These are phyloP conservation scores for Cephus pygmeus DNA, from an alignment of 2,888 invertebrate species.

Conservation along the genomic window DNA sequence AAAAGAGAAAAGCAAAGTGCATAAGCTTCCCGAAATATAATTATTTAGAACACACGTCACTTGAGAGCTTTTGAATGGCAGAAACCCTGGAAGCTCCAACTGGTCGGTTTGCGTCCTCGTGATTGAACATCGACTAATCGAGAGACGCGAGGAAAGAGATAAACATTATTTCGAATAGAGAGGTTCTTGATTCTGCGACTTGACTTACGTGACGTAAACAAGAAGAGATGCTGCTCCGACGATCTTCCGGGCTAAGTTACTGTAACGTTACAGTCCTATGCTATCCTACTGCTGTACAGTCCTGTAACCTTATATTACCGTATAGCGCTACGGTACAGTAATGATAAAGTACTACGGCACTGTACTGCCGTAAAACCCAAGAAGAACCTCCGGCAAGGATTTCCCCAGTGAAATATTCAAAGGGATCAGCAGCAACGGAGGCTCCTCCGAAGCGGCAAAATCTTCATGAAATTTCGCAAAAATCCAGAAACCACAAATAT, in stretches of 20 bases:
- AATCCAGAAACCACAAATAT: background rate
- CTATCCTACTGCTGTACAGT: no score
- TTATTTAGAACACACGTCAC: constrained; percentile 54
- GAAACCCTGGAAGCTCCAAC: background rate
- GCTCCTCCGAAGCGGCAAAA: background rate
- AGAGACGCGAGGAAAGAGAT: background rate
- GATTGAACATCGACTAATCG: background rate
- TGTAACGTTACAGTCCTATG: background rate
- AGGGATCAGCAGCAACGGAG: background rate
- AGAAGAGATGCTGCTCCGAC: background rate
- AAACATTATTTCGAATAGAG: background rate
- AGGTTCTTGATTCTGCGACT: background rate
- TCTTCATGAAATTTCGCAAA: background rate
- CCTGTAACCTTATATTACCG: no score
- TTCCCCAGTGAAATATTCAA: background rate
- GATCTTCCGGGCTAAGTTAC: background rate
- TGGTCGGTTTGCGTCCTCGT: background rate
- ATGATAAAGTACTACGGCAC: background rate
- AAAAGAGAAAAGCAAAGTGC: background rate
- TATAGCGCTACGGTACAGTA: background rate
- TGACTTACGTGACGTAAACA: background rate
- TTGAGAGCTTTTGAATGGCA: constrained; percentile 54
- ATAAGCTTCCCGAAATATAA: background rate
- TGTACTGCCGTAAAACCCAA: background rate
- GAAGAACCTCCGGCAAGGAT: background rate